Percentiles rank a stretch among this genome's conserved stretches.
phyloP scores from a whole-genome alignment of 2,797 vertebrate genomes.

The Nyctalus aviator region DNA sequence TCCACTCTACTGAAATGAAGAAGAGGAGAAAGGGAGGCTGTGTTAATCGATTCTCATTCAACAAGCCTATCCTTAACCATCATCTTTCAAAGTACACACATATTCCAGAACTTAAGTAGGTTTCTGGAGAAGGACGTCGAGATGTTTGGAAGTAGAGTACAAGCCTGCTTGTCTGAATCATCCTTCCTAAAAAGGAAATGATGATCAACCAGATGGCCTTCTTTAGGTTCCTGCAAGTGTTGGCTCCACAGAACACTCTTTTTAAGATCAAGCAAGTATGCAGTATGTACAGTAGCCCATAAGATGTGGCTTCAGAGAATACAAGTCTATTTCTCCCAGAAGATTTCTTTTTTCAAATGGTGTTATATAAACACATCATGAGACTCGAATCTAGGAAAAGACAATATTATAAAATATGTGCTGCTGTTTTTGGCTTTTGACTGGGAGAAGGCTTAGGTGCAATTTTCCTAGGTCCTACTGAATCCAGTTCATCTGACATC shows the following conservation, averaged over 20 bases:
- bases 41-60: background rate
- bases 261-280: background rate
- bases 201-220: background rate
- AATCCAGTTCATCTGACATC: background rate
- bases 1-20: background rate
- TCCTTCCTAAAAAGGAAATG: background rate
- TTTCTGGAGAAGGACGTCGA: background rate
- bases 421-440: background rate
- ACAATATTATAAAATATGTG: background rate
- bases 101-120: constrained; percentile 18
- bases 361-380: background rate
- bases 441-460: background rate
- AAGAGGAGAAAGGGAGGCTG: background rate
- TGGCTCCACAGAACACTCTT: background rate
- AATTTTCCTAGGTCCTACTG: background rate
- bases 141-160: background rate
- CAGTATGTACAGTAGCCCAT: background rate
- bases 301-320: background rate
- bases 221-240: background rate
- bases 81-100: constrained; percentile 47
- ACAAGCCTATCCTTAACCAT: background rate
- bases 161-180: background rate
- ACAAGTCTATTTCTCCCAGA: background rate
- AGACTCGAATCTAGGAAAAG: background rate
- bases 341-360: background rate